phyloP scores from a whole-genome alignment of 2,888 invertebrate species.

The Hoplodrina ambigua region DNA sequence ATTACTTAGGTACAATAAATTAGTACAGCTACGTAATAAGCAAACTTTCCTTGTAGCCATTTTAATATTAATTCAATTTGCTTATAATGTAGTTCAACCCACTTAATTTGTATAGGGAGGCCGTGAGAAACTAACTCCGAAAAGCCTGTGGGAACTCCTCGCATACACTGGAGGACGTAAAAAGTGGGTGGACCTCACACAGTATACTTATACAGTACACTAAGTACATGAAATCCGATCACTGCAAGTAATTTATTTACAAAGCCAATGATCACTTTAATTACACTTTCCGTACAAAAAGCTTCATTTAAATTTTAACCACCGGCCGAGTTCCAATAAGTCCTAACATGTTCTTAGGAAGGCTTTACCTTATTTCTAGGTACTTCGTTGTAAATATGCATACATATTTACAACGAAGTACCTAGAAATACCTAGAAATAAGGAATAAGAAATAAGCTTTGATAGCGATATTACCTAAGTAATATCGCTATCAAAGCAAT shows the following conservation, averaged over 20 bases:
- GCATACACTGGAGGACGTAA: constrained; percentile 63
- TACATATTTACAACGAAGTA: too few species aligned
- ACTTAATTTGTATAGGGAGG: constrained; percentile 42
- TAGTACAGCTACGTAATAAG: constrained; percentile 2
- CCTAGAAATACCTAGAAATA: too few species aligned
- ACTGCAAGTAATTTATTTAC: constrained; percentile 65
- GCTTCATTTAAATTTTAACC: not conserved
- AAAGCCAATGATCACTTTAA: constrained; percentile 63
- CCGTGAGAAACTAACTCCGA: constrained; percentile 57
- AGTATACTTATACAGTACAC: constrained; percentile 42
- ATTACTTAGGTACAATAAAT: not conserved
- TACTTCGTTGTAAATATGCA: not conserved
- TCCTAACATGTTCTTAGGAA: not conserved
- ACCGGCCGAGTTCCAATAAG: too few species aligned
- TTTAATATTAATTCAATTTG: constrained; percentile 50
- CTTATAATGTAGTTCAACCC: constrained; percentile 44
- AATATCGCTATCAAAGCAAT: not conserved
- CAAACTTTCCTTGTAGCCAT: constrained; percentile 31
- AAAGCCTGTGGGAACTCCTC: constrained; percentile 67
- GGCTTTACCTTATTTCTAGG: not conserved
- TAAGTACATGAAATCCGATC: constrained; percentile 69
- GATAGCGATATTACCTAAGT: too few species aligned
- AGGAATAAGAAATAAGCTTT: too few species aligned
- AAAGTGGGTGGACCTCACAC: constrained; percentile 75
- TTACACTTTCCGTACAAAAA: constrained; percentile 21